Conservation (phyloP, 2,888 invertebrate species). For the Scaptomyza tumidula region DNA sequence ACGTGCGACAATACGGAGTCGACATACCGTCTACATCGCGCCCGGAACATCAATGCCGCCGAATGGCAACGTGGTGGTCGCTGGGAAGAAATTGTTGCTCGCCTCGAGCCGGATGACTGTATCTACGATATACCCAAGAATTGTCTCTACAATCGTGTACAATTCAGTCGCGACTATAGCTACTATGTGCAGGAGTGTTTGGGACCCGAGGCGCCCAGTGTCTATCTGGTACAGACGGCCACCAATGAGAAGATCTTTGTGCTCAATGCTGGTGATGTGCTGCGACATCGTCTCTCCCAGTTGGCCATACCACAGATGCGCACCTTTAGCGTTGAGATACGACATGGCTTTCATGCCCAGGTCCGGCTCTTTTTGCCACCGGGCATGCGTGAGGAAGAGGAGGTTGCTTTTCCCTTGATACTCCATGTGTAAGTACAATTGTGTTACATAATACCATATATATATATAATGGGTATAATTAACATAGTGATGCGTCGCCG, state of each 20-base stretch:
- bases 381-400: slow-evolving; percentile 92
- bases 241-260: slow-evolving; percentile 87
- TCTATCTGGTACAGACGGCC: slow-evolving; percentile 87
- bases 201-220: slow-evolving; percentile 90
- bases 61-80: slow-evolving; percentile 59
- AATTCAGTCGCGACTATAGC: slow-evolving; percentile 88
- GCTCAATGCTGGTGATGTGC: slow-evolving; percentile 88
- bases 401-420: slow-evolving; percentile 91
- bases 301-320: slow-evolving; percentile 91
- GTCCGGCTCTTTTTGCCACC: slow-evolving; percentile 93
- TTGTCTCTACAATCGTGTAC: slow-evolving; percentile 88
- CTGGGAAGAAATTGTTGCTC: slow-evolving; percentile 67
- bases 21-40: slow-evolving; percentile 78
- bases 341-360: slow-evolving; percentile 89
- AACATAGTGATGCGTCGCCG: slow-evolving; percentile 89
- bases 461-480: not conserved
- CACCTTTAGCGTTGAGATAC: slow-evolving; percentile 88
- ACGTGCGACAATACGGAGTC: slow-evolving; percentile 84
- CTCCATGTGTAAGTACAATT: slow-evolving; percentile 90
- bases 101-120: slow-evolving; percentile 71
- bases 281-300: slow-evolving; percentile 87
- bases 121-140: slow-evolving; percentile 85
- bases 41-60: slow-evolving; percentile 55
- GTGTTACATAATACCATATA: slow-evolving; percentile 55
- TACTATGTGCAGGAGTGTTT: slow-evolving; percentile 91